Conservation (phyloP, 2,888 invertebrate genomes). For the Acanthosepion lycidas region DNA sequence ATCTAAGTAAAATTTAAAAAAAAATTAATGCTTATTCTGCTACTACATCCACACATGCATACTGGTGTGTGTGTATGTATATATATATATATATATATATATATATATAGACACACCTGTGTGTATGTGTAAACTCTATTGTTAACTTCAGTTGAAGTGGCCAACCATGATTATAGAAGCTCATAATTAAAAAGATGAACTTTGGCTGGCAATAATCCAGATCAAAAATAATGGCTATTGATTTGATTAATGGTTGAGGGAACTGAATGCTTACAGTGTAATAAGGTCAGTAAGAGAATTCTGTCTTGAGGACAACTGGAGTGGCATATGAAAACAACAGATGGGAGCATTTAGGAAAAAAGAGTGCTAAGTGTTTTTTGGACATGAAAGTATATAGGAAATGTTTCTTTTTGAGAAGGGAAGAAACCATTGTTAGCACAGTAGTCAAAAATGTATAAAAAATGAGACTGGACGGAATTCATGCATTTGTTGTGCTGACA, state of each 20-base stretch:
- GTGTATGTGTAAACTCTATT: neutral
- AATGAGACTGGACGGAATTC: no score
- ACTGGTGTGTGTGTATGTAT: no score
- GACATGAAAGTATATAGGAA: neutral
- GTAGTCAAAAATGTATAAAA: neutral
- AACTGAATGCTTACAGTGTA: neutral
- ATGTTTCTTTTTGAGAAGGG: neutral
- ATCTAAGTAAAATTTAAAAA: no score
- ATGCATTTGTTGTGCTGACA: no score
- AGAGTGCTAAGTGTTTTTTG: neutral
- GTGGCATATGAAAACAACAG: neutral
- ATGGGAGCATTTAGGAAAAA: neutral
- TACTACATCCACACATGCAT: no score
- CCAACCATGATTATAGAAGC: neutral
- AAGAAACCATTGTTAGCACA: neutral
- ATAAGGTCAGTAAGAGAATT: neutral
- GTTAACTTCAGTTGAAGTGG: neutral
- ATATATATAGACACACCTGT: no score
- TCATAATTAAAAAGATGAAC: neutral
- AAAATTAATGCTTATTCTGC: no score
- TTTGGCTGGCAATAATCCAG: neutral
- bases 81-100: no score
- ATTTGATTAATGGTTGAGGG: neutral
- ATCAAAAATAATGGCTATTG: neutral
- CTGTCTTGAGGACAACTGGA: slow-evolving; percentile 1